Conservation (phyloP, 2,113 vertebrate genomes). For the Gavialis gangeticus region DNA sequence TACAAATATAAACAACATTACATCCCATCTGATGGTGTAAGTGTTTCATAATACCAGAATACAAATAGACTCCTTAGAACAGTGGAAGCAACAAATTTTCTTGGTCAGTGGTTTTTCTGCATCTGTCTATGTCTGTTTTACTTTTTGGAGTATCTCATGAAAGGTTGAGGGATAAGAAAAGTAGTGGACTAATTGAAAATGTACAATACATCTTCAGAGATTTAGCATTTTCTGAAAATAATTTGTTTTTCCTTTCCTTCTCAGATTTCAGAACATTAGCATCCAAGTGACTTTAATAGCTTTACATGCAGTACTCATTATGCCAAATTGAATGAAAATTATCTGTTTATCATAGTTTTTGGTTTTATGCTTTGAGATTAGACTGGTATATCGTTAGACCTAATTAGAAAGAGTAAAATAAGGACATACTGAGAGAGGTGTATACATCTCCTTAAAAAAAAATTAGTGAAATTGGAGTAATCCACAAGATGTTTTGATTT, state of each 20-base stretch:
- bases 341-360: slow-evolving; percentile 11
- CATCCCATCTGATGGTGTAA: neutral
- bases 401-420: slow-evolving; percentile 4
- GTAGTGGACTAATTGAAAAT: slow-evolving; percentile 37
- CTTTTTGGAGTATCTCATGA: slow-evolving; percentile 28
- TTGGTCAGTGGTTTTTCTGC: slow-evolving; percentile 48
- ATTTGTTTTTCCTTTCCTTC: slow-evolving; percentile 50
- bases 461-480: neutral
- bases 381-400: neutral
- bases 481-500: neutral
- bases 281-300: slow-evolving; percentile 50
- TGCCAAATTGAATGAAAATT: slow-evolving; percentile 4
- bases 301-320: slow-evolving; percentile 26
- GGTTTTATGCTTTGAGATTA: slow-evolving; percentile 28
- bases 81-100: neutral
- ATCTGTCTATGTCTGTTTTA: slow-evolving; percentile 60
- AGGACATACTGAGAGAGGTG: neutral
- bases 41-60: neutral
- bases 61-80: neutral
- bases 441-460: neutral
- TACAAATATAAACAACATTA: neutral
- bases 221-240: slow-evolving; percentile 27
- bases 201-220: slow-evolving; percentile 49
- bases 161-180: slow-evolving; percentile 28
- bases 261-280: slow-evolving; percentile 44